Conservation (phyloP, 2,888 invertebrate species). For the Stenodema calcarata region DNA sequence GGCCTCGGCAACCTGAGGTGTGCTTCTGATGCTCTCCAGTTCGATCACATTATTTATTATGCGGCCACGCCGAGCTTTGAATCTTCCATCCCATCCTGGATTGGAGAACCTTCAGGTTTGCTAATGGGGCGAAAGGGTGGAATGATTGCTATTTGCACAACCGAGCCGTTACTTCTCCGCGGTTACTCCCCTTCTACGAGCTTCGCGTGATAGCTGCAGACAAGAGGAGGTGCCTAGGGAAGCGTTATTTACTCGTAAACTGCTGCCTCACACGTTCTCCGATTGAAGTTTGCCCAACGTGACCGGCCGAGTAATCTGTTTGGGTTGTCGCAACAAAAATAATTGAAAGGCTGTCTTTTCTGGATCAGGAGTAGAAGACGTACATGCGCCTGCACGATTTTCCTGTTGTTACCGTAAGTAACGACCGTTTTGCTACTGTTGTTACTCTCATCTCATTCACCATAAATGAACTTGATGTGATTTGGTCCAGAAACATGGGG, state of each 20-base stretch:
- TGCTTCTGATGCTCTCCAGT: not conserved
- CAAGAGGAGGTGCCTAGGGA: not conserved
- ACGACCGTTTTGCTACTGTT: no score
- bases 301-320: not conserved
- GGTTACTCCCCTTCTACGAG: not conserved
- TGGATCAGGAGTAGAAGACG: not conserved
- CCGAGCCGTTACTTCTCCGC: slow-evolving; percentile 25
- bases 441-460: no score
- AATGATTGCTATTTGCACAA: slow-evolving; percentile 40
- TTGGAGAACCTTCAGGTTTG: not conserved
- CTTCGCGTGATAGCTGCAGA: slow-evolving; percentile 30
- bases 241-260: slow-evolving; percentile 29
- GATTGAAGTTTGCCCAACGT: slow-evolving; percentile 3
- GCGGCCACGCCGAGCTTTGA: not conserved
- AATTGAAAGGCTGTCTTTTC: not conserved
- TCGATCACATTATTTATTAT: slow-evolving; percentile 7
- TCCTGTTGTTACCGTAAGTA: no score
- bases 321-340: not conserved
- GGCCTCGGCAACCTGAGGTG: slow-evolving; percentile 2
- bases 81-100: not conserved
- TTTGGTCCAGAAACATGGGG: no score
- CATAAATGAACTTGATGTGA: no score
- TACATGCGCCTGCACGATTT: no score
- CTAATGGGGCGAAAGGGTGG: slow-evolving; percentile 20
- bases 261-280: slow-evolving; percentile 17